Evolutionary conservation across 2,797 vertebrate genomes (phyloP), one percentile per base, ranked within the genome.

Genomic region (Eulemur coronatus): DNA sequence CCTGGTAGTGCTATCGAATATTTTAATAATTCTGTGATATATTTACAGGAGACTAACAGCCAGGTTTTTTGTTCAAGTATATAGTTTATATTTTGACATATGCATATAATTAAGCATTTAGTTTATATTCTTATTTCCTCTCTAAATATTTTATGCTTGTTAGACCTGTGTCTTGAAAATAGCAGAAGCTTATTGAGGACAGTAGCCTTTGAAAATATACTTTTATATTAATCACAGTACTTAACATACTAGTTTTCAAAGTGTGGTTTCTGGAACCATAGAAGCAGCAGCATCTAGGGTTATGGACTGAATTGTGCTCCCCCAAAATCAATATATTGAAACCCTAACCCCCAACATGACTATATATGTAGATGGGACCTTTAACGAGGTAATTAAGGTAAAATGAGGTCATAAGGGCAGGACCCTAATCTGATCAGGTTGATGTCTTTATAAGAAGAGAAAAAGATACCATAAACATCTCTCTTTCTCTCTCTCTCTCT

Each of bases 251-350:
- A 65, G 30, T 90, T 91, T 30, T 92, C 9, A 94, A 86, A 84
- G 30, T 75, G 14, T 86, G 38, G 30, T 65, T 97, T 96, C 89
- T 94, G 38, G 41, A 88, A 72, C 24, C 72, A 73, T 43, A 33
- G 15, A 0, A 59, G 10, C 72, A 84, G 5, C 10, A 72, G 65
- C 41, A 43, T 5, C 13, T 24, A 11, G 11, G 76, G 7, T 85
- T 78, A 84, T 20, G 18, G n/a, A 35, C 17, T 20, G 6, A 48
- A 72, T 35, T 63, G 48, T 73, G 14, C 46, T 85, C 14, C 28
- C 20, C 15, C 4, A 2, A 85, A 22, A 94, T 85, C 4, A 14
- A 14, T 76, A 55, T 48, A 50, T 38, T 52, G 28, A 91, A 80
- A 3, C 12, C 43, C 6, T 69, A 41, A 30, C 4, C 30, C 59